Conservation (phyloP, 2,113 vertebrate species). For the Murina feae region DNA sequence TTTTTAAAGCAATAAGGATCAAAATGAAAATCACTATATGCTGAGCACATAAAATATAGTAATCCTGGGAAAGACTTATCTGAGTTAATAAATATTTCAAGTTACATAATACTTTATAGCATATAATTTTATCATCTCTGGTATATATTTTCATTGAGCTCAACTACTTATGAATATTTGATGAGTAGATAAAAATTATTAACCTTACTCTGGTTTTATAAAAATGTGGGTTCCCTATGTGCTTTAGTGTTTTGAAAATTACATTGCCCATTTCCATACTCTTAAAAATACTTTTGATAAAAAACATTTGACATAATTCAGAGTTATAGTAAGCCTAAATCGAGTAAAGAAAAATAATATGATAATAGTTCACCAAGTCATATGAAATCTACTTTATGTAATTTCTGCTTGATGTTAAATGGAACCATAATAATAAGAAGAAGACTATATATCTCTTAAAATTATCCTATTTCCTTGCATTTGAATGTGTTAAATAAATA, state of each 20-base stretch:
- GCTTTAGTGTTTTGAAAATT: neutral
- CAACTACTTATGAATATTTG: neutral
- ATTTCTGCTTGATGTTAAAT: neutral
- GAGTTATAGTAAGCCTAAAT: neutral
- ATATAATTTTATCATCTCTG: neutral
- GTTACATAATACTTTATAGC: neutral
- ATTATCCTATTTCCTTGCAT: neutral
- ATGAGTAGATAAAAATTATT: neutral
- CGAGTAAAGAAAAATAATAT: neutral
- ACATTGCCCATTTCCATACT: neutral
- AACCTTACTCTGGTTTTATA: neutral
- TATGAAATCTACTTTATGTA: neutral
- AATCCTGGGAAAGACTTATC: neutral
- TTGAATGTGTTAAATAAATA: neutral
- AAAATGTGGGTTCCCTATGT: neutral
- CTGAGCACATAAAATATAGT: neutral
- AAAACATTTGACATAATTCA: neutral
- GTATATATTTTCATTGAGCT: neutral
- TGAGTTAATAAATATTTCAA: neutral
- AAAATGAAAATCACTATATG: neutral
- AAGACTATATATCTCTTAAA: accelerated
- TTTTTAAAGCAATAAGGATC: neutral
- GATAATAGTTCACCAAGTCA: neutral
- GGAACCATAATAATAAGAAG: neutral
- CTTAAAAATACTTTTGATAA: neutral